Conservation (phyloP, 2,888 invertebrate genomes). For the Lasioglossum leucozonium region DNA sequence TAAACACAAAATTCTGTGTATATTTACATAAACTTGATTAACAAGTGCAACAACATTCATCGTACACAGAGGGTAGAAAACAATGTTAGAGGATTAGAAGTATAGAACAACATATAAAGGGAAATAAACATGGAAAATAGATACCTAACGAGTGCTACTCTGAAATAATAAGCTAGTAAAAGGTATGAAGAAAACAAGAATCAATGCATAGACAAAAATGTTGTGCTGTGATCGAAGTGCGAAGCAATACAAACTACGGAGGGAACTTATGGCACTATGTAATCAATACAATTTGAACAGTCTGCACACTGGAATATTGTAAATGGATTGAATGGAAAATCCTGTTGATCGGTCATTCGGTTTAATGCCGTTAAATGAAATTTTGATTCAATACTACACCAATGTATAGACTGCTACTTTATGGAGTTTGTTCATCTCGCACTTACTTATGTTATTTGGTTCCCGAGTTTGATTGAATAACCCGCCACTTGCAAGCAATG, state of each 20-base stretch:
- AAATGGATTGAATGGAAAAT: neutral
- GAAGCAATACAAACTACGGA: constrained; percentile 44
- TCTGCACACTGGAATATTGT: constrained; percentile 38
- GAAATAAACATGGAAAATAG: constrained; percentile 17
- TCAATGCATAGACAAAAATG: constrained; percentile 4
- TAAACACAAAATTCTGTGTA: constrained; percentile 46
- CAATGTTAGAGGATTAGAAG: constrained; percentile 24
- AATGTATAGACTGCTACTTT: constrained; percentile 48
- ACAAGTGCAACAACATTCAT: constrained; percentile 15
- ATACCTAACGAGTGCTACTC: constrained; percentile 22
- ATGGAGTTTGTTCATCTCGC: constrained; percentile 32
- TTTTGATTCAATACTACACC: constrained; percentile 4
- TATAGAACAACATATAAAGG: constrained; percentile 21
- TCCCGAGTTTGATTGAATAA: constrained; percentile 86
- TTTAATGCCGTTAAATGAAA: neutral
- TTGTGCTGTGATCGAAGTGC: constrained; percentile 26
- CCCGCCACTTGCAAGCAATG: constrained; percentile 87
- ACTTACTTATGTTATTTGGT: constrained; percentile 82
- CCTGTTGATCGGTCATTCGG: neutral
- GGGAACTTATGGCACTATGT: constrained; percentile 12
- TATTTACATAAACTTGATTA: constrained; percentile 21
- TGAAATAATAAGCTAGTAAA: constrained; percentile 36
- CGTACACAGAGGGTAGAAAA: constrained; percentile 12
- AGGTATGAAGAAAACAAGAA: constrained; percentile 16
- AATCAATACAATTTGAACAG: constrained; percentile 19